Conservation (phyloP, 2,888 invertebrate genomes). For the Scaptomyza tumidula region DNA sequence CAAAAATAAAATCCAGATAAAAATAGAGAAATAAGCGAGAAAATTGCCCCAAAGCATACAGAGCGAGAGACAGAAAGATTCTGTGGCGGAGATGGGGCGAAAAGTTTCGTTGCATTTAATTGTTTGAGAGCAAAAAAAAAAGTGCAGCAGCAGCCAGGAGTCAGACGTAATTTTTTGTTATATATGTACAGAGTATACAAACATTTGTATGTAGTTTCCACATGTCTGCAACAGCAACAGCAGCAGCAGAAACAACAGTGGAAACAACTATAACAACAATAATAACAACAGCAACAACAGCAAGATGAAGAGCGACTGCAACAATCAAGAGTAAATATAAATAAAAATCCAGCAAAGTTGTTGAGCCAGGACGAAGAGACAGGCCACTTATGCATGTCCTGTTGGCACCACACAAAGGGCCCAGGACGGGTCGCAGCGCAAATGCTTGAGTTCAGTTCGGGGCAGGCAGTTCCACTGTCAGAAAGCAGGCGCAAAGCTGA, state of each 20-base stretch:
- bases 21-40: slow-evolving; percentile 19
- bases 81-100: not conserved
- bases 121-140: slow-evolving; percentile 49
- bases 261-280: slow-evolving; percentile 33
- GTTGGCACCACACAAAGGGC: slow-evolving; percentile 62
- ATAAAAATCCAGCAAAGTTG: slow-evolving; percentile 67
- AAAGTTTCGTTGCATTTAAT: slow-evolving; percentile 57
- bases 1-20: slow-evolving; percentile 12
- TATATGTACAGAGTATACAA: slow-evolving; percentile 12
- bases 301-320: slow-evolving; percentile 48
- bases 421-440: slow-evolving; percentile 16
- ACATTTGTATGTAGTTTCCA: slow-evolving; percentile 39
- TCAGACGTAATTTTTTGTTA: slow-evolving; percentile 17
- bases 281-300: slow-evolving; percentile 50
- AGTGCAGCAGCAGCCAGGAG: slow-evolving; percentile 35
- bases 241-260: slow-evolving; percentile 22
- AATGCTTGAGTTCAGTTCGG: slow-evolving; percentile 6
- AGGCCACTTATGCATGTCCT: slow-evolving; percentile 79
- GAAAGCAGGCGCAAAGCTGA: slow-evolving; percentile 25
- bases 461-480: slow-evolving; percentile 17
- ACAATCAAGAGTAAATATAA: slow-evolving; percentile 78
- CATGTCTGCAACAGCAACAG: slow-evolving; percentile 46
- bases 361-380: slow-evolving; percentile 58
- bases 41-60: not conserved
- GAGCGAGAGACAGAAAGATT: not conserved